These are phyloP conservation scores for Xyliphius kryptos DNA, from an alignment of 2,113 vertebrate species.

Conservation along the genomic window DNA sequence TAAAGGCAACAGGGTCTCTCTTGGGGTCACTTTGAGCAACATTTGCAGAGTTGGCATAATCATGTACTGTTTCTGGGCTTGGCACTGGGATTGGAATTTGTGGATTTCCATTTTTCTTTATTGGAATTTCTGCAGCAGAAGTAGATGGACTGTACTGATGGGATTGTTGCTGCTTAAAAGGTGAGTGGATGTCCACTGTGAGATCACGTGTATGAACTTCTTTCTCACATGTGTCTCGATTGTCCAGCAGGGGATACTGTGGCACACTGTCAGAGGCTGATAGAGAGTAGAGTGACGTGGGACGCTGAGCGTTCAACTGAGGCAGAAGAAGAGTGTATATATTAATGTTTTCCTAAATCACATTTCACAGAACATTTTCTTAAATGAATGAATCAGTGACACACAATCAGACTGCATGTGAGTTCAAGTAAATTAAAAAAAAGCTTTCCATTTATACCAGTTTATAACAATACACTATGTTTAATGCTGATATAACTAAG, in stretches of 20 bases:
- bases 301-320: slow-evolving; percentile 85
- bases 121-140: slow-evolving; percentile 48
- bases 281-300: slow-evolving; percentile 81
- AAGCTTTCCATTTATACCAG: too few relatives aligned
- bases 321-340: slow-evolving; percentile 10
- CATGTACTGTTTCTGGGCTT: slow-evolving; percentile 60
- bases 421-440: too few relatives aligned
- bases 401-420: too few relatives aligned
- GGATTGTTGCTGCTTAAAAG: slow-evolving; percentile 61
- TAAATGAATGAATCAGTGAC: too few relatives aligned
- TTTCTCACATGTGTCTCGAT: slow-evolving; percentile 60
- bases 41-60: slow-evolving; percentile 39
- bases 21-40: slow-evolving; percentile 42
- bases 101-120: slow-evolving; percentile 53
- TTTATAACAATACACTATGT: too few relatives aligned
- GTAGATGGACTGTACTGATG: slow-evolving; percentile 48
- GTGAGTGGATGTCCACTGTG: slow-evolving; percentile 72
- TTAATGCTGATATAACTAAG: too few relatives aligned
- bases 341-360: neutral
- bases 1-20: slow-evolving; percentile 34
- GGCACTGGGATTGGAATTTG: slow-evolving; percentile 65
- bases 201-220: slow-evolving; percentile 61
- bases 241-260: slow-evolving; percentile 75
- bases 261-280: slow-evolving; percentile 84
- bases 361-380: too few relatives aligned